These are phyloP conservation scores for Ctenosaura bakeri DNA, from an alignment of 2,797 vertebrate genomes.

Conservation along the genomic window DNA sequence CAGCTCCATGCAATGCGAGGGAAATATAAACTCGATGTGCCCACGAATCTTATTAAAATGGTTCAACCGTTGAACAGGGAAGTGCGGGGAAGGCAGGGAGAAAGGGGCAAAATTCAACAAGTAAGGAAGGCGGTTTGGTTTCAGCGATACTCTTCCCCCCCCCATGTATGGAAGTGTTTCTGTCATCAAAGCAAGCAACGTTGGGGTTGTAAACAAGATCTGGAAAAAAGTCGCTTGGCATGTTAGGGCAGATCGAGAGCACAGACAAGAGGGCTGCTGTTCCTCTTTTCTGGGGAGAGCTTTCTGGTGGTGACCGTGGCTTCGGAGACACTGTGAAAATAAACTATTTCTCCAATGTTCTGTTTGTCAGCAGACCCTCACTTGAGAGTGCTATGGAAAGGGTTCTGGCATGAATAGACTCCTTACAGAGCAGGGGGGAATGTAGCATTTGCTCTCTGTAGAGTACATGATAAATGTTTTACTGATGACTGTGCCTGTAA, in stretches of 20 bases:
- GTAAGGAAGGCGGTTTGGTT: neutral
- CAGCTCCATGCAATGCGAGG: too few relatives aligned
- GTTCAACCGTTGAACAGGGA: neutral
- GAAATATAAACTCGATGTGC: neutral
- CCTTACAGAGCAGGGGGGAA: slow-evolving; percentile 90
- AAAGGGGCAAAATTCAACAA: too few relatives aligned
- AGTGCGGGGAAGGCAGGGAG: too few relatives aligned
- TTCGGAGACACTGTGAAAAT: slow-evolving; percentile 58
- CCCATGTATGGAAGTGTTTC: slow-evolving; percentile 25
- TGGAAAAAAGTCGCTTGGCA: slow-evolving; percentile 64
- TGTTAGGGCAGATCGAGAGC: slow-evolving; percentile 72
- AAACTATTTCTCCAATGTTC: slow-evolving; percentile 55
- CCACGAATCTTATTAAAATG: neutral
- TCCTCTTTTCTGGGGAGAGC: slow-evolving; percentile 57
- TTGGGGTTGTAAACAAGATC: slow-evolving; percentile 72
- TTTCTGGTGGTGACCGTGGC: slow-evolving; percentile 61
- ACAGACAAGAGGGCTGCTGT: slow-evolving; percentile 66
- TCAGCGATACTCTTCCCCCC: neutral
- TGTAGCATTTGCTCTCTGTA: slow-evolving; percentile 89
- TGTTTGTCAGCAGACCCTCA: slow-evolving; percentile 78
- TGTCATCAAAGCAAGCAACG: slow-evolving; percentile 64
- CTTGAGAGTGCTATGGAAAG: slow-evolving; percentile 63
- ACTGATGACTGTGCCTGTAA: slow-evolving; percentile 85
- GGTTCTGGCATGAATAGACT: slow-evolving; percentile 80
- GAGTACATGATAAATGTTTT: slow-evolving; percentile 93